Evolutionary conservation across 2,113 vertebrate species (phyloP).

Genomic region (Phylloscopus whistleri): DNA sequence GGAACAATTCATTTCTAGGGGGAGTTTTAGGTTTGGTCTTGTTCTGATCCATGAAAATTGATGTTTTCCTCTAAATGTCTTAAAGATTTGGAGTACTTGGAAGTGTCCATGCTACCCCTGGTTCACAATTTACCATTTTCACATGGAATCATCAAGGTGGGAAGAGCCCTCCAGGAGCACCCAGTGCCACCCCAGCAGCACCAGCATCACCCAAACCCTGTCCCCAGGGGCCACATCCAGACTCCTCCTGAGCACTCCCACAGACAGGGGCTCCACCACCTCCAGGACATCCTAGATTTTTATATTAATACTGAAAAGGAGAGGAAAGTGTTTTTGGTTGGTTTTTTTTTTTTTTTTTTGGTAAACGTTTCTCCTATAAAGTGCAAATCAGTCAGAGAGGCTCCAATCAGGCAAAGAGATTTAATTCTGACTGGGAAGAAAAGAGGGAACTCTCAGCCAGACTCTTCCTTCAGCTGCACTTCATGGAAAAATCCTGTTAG

Average conservation of each 20-base stretch:
- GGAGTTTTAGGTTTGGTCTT: background rate
- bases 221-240: background rate
- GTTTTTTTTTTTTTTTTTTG: background rate
- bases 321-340: accelerated
- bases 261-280: background rate
- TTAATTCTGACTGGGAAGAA: background rate
- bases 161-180: accelerated
- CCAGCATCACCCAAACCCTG: background rate
- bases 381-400: background rate
- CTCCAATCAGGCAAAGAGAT: background rate
- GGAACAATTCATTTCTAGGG: background rate
- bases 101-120: background rate
- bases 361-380: background rate
- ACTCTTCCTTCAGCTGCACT: background rate
- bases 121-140: background rate
- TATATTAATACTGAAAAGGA: background rate
- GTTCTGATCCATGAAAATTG: background rate
- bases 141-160: background rate
- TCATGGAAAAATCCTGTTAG: background rate
- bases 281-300: background rate
- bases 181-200: background rate
- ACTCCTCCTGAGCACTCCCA: background rate
- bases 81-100: background rate
- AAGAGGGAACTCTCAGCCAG: background rate
- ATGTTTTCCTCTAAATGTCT: background rate